Evolutionary conservation across 2,888 invertebrate genomes (phyloP).

Genomic region (Protonemura montana): DNA sequence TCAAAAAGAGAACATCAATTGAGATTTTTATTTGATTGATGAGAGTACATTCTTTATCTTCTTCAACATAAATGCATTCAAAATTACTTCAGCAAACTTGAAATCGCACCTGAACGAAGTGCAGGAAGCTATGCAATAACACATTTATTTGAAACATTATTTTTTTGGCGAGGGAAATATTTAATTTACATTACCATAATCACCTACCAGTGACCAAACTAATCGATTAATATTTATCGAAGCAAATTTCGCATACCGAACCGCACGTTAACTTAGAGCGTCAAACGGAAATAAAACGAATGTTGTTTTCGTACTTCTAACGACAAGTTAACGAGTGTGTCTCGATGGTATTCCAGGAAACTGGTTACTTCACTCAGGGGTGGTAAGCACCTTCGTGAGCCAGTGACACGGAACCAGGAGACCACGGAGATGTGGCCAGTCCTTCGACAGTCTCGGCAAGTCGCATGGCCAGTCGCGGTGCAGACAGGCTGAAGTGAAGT

Average conservation of each 20-base stretch:
- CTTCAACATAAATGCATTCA: too few relatives aligned
- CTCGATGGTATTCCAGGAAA: background rate
- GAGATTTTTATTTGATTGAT: too few relatives aligned
- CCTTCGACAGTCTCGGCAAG: background rate
- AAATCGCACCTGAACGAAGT: too few relatives aligned
- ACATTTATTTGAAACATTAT: too few relatives aligned
- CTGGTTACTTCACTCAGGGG: background rate
- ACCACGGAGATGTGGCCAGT: background rate
- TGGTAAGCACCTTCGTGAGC: background rate
- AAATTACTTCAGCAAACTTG: too few relatives aligned
- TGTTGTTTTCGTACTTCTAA: background rate
- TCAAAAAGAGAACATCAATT: too few relatives aligned
- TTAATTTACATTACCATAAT: too few relatives aligned
- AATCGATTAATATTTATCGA: background rate
- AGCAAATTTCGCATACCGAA: background rate
- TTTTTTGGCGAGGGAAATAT: too few relatives aligned
- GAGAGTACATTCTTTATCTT: too few relatives aligned
- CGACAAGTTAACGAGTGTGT: background rate
- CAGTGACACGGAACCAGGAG: too few relatives aligned
- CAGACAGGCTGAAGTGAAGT: background rate
- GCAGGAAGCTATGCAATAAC: too few relatives aligned
- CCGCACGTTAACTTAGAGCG: background rate
- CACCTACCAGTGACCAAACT: background rate
- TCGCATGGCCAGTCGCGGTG: background rate
- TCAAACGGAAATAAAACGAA: background rate